These are phyloP conservation scores for Hoplias malabaricus DNA, from an alignment of 2,113 vertebrate genomes.

Conservation along the genomic window DNA sequence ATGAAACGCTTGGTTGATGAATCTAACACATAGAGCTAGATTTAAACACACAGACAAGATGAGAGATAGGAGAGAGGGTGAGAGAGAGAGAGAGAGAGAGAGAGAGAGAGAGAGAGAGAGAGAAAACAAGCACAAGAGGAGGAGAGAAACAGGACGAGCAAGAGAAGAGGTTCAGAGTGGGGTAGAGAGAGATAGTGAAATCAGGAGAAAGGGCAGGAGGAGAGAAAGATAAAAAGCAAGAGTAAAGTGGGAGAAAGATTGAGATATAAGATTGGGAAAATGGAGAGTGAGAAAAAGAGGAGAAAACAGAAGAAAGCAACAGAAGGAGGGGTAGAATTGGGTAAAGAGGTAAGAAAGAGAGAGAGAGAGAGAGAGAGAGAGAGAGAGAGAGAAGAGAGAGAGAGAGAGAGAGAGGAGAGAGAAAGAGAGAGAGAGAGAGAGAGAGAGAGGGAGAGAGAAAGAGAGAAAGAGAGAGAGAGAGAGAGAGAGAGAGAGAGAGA, in stretches of 20 bases:
- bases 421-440: neutral
- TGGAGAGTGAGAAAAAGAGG: too few relatives aligned
- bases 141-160: too few relatives aligned
- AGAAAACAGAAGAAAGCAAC: too few relatives aligned
- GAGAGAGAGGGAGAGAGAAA: neutral
- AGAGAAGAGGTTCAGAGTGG: too few relatives aligned
- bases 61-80: neutral
- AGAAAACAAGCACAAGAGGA: too few relatives aligned
- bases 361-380: neutral
- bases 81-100: neutral
- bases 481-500: neutral
- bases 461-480: too few relatives aligned
- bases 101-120: neutral
- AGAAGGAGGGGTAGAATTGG: neutral
- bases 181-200: neutral
- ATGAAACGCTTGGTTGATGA: constrained; percentile 75
- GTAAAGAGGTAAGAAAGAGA: neutral
- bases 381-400: neutral
- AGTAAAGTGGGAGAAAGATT: too few relatives aligned
- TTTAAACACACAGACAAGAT: constrained; percentile 55
- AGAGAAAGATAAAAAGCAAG: too few relatives aligned
- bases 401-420: neutral
- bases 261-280: too few relatives aligned
- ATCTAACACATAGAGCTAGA: constrained; percentile 75
- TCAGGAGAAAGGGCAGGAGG: neutral